These are phyloP conservation scores for Jaculus jaculus DNA, from an alignment of 2,113 vertebrate species.

Conservation along the genomic window DNA sequence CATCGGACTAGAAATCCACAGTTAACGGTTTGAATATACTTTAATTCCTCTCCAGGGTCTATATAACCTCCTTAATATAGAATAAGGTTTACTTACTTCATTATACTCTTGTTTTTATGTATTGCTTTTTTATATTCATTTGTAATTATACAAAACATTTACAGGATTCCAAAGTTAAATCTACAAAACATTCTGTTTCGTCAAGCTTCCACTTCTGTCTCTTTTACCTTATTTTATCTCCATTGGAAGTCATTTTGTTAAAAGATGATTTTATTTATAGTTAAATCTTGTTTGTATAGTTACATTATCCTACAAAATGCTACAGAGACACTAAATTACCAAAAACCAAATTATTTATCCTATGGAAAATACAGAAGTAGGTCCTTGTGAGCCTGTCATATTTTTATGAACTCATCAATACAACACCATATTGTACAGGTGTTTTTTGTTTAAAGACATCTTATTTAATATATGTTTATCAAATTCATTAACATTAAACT, in stretches of 20 bases:
- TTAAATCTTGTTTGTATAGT: conserved; percentile 36
- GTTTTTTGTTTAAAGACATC: conserved; percentile 50
- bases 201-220: conserved; percentile 27
- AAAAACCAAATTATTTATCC: conserved; percentile 34
- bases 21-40: conserved; percentile 38
- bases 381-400: conserved; percentile 20
- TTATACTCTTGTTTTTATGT: conserved; percentile 49
- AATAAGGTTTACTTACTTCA: conserved; percentile 56
- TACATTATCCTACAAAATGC: neutral
- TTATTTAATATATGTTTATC: conserved; percentile 44
- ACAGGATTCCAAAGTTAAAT: conserved; percentile 60
- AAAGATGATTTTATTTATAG: neutral
- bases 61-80: conserved; percentile 29
- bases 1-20: conserved; percentile 45
- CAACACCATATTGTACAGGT: conserved; percentile 46
- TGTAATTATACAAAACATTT: conserved; percentile 63
- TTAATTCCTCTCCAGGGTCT: conserved; percentile 24
- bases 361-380: conserved; percentile 21
- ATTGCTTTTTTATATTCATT: conserved; percentile 50
- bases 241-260: conserved; percentile 2
- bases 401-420: conserved; percentile 9
- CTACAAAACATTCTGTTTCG: conserved; percentile 24
- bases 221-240: neutral
- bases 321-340: conserved; percentile 43
- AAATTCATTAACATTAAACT: conserved; percentile 26